Percentiles rank a stretch among this genome's conserved stretches.
These are phyloP conservation scores for Aphrophora alni DNA, from an alignment of 2,888 invertebrate genomes.

Conservation along the genomic window DNA sequence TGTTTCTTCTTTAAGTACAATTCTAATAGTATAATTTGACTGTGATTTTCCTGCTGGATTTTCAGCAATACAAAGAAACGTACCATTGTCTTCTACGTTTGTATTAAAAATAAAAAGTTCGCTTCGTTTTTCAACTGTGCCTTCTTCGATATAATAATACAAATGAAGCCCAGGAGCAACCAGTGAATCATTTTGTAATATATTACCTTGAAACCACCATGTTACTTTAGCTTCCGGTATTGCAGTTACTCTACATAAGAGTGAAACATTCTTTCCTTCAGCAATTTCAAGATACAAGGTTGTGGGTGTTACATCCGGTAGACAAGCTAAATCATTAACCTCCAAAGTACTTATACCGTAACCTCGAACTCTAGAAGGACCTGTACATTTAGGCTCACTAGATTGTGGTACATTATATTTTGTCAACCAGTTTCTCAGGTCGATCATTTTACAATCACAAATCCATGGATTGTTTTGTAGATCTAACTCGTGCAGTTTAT, in stretches of 20 bases:
- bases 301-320: constrained; percentile 79
- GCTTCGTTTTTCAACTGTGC: constrained; percentile 75
- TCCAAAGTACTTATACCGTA: constrained; percentile 72
- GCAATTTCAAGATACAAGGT: constrained; percentile 78
- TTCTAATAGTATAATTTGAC: constrained; percentile 81
- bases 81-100: constrained; percentile 81
- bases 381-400: constrained; percentile 77
- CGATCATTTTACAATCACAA: constrained; percentile 83
- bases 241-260: constrained; percentile 80
- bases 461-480: constrained; percentile 88
- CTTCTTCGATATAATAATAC: constrained; percentile 74
- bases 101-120: constrained; percentile 81
- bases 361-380: constrained; percentile 71
- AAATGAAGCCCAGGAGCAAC: constrained; percentile 71
- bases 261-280: constrained; percentile 80
- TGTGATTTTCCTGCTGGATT: constrained; percentile 82
- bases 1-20: constrained; percentile 76
- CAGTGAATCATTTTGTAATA: constrained; percentile 77
- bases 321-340: constrained; percentile 77
- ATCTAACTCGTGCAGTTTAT: constrained; percentile 77
- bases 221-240: constrained; percentile 81
- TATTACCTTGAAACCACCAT: constrained; percentile 84
- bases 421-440: constrained; percentile 78
- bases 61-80: constrained; percentile 84
- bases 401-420: constrained; percentile 78